Evolutionary conservation across 2,113 vertebrate genomes (phyloP).

Genomic region (Ranitomeya variabilis): DNA sequence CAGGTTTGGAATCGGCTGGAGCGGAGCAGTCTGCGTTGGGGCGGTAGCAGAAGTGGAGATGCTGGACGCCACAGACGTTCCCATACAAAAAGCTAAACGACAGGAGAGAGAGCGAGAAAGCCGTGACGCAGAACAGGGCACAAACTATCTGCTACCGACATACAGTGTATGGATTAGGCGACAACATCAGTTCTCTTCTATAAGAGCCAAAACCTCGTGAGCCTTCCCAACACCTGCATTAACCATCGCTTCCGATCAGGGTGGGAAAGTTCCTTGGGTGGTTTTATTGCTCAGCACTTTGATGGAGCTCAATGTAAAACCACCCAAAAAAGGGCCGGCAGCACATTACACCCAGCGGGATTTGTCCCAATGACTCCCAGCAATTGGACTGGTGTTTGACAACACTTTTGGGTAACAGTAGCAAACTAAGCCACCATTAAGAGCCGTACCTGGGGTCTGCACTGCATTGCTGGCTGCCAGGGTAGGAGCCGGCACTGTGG

Average conservation of each 20-base stretch:
- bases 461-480: conserved; percentile 63
- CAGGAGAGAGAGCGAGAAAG: background rate
- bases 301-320: background rate
- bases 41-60: background rate
- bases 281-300: background rate
- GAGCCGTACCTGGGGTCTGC: conserved; percentile 48
- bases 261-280: background rate
- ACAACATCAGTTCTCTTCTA: too few relatives aligned
- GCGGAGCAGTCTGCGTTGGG: background rate
- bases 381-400: too few relatives aligned
- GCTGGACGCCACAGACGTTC: background rate
- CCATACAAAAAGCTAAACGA: background rate
- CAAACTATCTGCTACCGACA: too few relatives aligned
- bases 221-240: too few relatives aligned
- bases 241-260: background rate
- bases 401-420: too few relatives aligned
- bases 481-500: conserved; percentile 57
- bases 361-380: too few relatives aligned
- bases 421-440: background rate
- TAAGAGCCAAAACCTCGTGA: too few relatives aligned
- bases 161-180: too few relatives aligned
- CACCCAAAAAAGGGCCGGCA: background rate
- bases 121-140: background rate
- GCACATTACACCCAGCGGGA: background rate
- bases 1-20: background rate